Percentiles rank a stretch among this genome's conserved stretches.
Evolutionary conservation across 1,140 invertebrate genomes (phyloP).

Genomic region (Trichomalopsis sarcophagae): DNA sequence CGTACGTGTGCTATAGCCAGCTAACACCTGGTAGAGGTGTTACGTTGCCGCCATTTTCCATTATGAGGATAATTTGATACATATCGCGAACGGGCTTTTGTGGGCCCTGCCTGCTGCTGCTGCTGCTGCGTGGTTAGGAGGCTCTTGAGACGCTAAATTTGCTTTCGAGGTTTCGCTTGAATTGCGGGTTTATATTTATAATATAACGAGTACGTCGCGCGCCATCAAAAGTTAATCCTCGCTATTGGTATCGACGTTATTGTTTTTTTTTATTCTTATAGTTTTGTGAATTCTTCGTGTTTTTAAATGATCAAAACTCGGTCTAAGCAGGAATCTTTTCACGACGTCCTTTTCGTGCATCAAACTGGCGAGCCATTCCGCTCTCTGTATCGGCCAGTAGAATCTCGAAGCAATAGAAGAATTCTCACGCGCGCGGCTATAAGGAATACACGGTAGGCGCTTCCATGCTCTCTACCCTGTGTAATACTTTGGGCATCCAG

Average conservation of each 20-base stretch:
- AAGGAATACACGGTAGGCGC: no score
- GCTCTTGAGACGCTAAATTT: constrained; percentile 30
- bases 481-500: neutral
- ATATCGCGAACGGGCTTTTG: constrained; percentile 65
- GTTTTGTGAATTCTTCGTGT: no score
- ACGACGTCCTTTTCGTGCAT: no score
- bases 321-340: no score
- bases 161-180: constrained; percentile 13
- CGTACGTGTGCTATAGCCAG: neutral
- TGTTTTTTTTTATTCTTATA: no score
- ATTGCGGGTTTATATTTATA: neutral
- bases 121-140: neutral
- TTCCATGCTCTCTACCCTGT: no score
- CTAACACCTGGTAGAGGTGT: constrained; percentile 74
- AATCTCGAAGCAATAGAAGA: neutral
- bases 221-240: no score
- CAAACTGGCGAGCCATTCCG: no score
- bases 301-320: no score
- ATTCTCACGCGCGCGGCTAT: neutral
- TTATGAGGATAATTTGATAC: constrained; percentile 76
- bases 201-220: no score
- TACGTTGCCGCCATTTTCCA: constrained; percentile 74
- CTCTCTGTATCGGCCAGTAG: no score
- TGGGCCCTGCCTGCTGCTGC: constrained; percentile 17
- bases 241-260: no score